Base-by-base conservation (phyloP, 37 sponge, comb jelly and placozoan species). In the Hexactinellida sp. region DNA sequence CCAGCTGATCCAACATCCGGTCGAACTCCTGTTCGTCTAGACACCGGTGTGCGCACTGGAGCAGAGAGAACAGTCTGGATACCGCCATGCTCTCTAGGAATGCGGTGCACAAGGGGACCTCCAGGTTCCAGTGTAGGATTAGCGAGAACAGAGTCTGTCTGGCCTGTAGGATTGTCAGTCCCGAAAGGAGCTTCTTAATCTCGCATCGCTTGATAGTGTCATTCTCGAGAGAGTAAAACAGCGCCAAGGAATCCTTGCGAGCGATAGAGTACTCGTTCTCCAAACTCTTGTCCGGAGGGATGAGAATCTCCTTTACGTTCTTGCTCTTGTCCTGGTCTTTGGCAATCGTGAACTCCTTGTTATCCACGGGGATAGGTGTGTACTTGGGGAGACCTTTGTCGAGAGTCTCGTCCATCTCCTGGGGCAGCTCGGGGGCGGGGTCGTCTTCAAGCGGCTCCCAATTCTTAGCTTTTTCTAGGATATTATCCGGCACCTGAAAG, bases 381-480 rank as follows among this genome's bases (percentile, higher is more conserved):
- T 63, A 63, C 34, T 63, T 63, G 76, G 76, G 76, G 25, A 63
- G 76, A 21, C 76, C 76, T 28, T 63, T 63, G 76, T 63, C 76
- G 1, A 63, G 30, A 23, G 76, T 63, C 76, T 63, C 76, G 76
- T 63, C 76, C 76, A 63, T 63, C 76, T 63, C 76, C 30, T 63
- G 19, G 1, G 76, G 76, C 3, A 63, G 3, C 30, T 63, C 76
- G 13, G 76, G 76, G 76, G 76, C 13, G 5, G 76, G 76, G 21
- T 63, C 76, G 1, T 63, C 76, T 63, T 63, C 76, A 25, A 63
- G 30, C 3, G 76, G 76, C 34, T 63, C 76, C 76, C 76, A 63
- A 63, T 28, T n/a, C 30, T 63, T 63, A 23, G 76, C 25, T 63
- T 63, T 63, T 28, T 63, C 76, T 23, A 32, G 30, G 30, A 63